phyloP scores from a whole-genome alignment of 2,113 vertebrate genomes.

The Hyperopisus bebe region DNA sequence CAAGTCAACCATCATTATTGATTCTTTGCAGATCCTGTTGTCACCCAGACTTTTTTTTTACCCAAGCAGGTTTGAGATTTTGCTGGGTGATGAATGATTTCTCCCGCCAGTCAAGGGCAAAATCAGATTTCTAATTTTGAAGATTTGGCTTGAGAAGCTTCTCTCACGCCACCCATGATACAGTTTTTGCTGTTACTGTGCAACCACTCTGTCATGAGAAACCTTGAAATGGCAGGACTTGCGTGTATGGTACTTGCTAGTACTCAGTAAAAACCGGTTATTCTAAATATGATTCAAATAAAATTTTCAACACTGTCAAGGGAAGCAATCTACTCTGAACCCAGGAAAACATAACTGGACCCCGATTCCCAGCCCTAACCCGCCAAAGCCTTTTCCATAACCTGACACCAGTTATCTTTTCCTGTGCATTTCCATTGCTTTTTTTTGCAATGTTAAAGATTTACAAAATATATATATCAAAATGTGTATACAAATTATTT shows the following conservation, averaged over 20 bases:
- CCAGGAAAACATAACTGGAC: neutral
- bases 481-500: neutral
- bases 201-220: neutral
- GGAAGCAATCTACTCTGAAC: neutral
- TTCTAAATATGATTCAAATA: neutral
- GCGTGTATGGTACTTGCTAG: neutral
- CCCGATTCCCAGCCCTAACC: neutral
- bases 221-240: neutral
- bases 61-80: neutral
- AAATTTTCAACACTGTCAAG: neutral
- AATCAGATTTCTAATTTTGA: constrained; percentile 24
- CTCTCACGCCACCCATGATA: neutral
- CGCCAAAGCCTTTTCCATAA: neutral
- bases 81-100: constrained; percentile 14
- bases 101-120: constrained; percentile 2
- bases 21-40: constrained; percentile 25
- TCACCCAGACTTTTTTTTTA: neutral
- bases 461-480: neutral
- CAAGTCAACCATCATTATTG: constrained; percentile 27
- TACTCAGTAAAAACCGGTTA: neutral
- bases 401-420: neutral
- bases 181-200: neutral
- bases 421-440: neutral
- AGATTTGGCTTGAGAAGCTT: neutral
- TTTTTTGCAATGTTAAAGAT: neutral